A percentile compares a stretch with the other conserved stretches of the same genome.
phyloP scores from a whole-genome alignment of 2,113 vertebrate species.

The Numenius arquata region DNA sequence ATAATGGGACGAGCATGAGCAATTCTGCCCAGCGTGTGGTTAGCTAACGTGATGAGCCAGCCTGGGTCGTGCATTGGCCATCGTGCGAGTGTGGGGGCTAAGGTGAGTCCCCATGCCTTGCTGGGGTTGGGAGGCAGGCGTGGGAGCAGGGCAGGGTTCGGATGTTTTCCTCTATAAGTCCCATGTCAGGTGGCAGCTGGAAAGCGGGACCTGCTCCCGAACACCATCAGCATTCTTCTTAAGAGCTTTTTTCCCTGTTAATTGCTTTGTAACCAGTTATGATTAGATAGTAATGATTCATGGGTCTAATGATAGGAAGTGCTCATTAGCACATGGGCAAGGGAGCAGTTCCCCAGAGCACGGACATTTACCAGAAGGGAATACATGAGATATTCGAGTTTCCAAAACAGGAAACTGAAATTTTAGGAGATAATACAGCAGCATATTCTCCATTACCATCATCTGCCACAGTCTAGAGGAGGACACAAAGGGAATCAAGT shows the following conservation, averaged over 20 bases:
- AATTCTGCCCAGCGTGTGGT: background rate
- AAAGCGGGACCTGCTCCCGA: background rate
- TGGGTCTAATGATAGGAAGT: background rate
- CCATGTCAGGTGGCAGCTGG: background rate
- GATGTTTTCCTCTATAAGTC: background rate
- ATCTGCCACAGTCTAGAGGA: background rate
- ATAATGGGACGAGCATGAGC: fast-evolving
- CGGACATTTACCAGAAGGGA: background rate
- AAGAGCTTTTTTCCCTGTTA: background rate
- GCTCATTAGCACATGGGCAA: conserved; percentile 11
- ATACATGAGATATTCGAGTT: background rate
- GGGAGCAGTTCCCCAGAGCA: conserved; percentile 26
- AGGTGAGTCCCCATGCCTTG: background rate
- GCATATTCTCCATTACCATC: background rate
- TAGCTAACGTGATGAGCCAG: background rate
- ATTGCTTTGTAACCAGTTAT: conserved; percentile 5
- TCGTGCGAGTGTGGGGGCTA: fast-evolving
- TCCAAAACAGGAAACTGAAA: conserved; percentile 7
- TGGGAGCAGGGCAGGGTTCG: background rate
- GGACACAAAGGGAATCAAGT: background rate
- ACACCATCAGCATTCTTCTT: background rate
- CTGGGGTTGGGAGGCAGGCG: background rate
- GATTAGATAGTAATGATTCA: conserved; percentile 28
- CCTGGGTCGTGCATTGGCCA: fast-evolving
- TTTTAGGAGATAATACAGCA: background rate